Conservation (phyloP, 2,113 vertebrate genomes). For the Capricornis sumatraensis region DNA sequence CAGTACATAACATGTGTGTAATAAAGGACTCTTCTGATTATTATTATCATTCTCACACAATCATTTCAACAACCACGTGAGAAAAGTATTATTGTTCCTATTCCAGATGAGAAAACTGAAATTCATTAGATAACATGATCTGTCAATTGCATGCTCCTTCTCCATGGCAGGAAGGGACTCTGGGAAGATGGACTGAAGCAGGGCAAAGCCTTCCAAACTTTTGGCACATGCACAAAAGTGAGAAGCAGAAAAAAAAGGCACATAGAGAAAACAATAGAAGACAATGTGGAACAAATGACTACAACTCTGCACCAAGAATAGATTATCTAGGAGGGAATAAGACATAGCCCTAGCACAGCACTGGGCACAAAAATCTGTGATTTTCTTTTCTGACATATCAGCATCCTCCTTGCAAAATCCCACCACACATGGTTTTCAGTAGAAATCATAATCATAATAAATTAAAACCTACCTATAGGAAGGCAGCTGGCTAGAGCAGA, state of each 20-base stretch:
- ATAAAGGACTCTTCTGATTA: background rate
- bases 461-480: background rate
- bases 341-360: background rate
- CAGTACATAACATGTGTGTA: background rate
- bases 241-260: background rate
- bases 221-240: background rate
- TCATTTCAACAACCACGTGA: background rate
- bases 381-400: background rate
- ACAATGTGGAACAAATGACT: background rate
- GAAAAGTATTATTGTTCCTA: background rate
- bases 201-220: background rate
- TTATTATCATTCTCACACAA: background rate
- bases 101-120: background rate
- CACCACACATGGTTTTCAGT: background rate
- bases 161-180: background rate
- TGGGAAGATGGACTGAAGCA: background rate
- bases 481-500: background rate
- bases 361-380: background rate
- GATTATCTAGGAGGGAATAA: background rate
- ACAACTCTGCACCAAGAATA: background rate
- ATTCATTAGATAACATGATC: background rate
- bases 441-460: background rate
- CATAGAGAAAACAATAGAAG: background rate
- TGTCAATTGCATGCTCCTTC: background rate
- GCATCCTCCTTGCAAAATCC: background rate